These are phyloP conservation scores for Eupeodes luniger DNA, from an alignment of 2,888 invertebrate species.

Conservation along the genomic window DNA sequence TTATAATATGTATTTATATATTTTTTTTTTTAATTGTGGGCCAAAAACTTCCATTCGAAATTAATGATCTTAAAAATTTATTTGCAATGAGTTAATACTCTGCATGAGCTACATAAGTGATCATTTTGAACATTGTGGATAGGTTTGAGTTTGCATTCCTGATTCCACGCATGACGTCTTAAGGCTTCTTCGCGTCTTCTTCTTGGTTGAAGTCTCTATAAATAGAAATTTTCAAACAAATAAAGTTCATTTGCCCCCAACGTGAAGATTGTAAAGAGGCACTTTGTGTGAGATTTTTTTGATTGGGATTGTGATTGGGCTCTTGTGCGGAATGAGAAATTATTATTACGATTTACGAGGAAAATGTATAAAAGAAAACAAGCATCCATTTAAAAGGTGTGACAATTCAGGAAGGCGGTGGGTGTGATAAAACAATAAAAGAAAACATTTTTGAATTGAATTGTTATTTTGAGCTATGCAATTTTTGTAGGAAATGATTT, in stretches of 20 bases:
- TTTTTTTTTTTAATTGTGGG: neutral
- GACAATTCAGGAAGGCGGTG: neutral
- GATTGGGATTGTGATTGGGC: neutral
- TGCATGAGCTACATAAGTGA: conserved; percentile 56
- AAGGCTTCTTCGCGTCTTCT: neutral
- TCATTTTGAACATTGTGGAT: conserved; percentile 30
- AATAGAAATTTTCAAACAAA: conserved; percentile 55
- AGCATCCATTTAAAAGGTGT: neutral
- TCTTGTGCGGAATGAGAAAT: conserved; percentile 23
- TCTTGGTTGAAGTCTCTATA: neutral
- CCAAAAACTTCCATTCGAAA: conserved; percentile 34
- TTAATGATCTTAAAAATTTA: conserved; percentile 45
- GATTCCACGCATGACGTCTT: conserved; percentile 6
- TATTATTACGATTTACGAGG: conserved; percentile 34
- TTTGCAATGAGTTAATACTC: neutral
- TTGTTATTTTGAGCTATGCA: neutral
- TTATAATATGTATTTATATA: no score
- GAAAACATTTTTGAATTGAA: neutral
- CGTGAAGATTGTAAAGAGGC: neutral
- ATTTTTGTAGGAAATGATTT: neutral
- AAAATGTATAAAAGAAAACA: neutral
- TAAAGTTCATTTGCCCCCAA: conserved; percentile 57
- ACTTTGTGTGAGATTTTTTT: neutral
- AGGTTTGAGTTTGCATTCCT: conserved; percentile 11
- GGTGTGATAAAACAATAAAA: neutral